Conservation (phyloP, 2,888 invertebrate species). For the Idaea dimidiata region DNA sequence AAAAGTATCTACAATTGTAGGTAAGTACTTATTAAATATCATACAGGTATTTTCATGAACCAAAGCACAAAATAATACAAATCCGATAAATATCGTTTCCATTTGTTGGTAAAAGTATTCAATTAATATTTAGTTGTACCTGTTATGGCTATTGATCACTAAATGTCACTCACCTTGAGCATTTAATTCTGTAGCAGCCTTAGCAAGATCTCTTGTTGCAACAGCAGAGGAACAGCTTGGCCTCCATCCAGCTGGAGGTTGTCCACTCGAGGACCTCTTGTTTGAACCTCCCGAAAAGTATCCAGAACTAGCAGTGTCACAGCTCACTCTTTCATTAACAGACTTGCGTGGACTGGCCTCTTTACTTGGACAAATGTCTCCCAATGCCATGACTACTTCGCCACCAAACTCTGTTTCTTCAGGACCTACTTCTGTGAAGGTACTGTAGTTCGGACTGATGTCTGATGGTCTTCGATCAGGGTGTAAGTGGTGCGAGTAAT, state of each 20-base stretch:
- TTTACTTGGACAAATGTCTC: constrained; percentile 71
- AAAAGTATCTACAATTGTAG: no score
- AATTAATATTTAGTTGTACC: no score
- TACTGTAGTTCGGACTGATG: constrained; percentile 75
- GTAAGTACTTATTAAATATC: no score
- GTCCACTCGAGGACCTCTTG: constrained; percentile 70
- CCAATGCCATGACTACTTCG: constrained; percentile 59
- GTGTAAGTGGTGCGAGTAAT: constrained; percentile 79
- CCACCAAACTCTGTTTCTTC: constrained; percentile 72
- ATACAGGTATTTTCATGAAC: no score
- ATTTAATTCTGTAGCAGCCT: constrained; percentile 85
- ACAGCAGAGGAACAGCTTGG: constrained; percentile 82
- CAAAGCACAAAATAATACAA: no score
- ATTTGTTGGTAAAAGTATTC: no score
- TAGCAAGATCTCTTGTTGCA: constrained; percentile 79
- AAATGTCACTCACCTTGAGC: constrained; percentile 82
- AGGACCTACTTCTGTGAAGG: constrained; percentile 74
- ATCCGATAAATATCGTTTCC: no score
- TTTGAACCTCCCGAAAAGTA: constrained; percentile 76
- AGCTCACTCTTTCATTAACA: constrained; percentile 64
- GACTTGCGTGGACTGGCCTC: constrained; percentile 77
- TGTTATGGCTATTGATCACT: background rate
- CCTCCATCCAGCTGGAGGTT: constrained; percentile 79
- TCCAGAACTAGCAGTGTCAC: constrained; percentile 75
- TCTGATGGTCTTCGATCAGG: constrained; percentile 73